These are phyloP conservation scores for Trachymyrmex cornetzi DNA, from an alignment of 1,140 invertebrate genomes.

Conservation along the genomic window DNA sequence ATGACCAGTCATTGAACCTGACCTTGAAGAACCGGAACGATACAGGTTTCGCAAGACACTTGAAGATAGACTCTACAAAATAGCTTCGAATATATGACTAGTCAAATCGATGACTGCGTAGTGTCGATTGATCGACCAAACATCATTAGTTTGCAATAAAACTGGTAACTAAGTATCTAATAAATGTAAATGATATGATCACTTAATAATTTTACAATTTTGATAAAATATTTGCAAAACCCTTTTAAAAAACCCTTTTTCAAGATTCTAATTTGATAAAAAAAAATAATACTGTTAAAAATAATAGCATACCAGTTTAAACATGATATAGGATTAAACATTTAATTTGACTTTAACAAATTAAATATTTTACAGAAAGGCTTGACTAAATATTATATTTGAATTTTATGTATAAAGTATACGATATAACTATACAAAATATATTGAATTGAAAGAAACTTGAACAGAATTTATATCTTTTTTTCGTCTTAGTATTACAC, in stretches of 20 bases:
- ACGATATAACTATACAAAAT: not conserved
- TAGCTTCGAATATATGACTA: not conserved
- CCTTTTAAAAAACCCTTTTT: not conserved
- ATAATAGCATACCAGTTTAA: not conserved
- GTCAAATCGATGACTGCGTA: not conserved
- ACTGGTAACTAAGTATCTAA: not conserved
- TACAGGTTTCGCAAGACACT: slow-evolving; percentile 47
- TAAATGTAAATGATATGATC: not conserved
- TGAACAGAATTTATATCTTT: not conserved
- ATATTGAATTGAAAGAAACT: not conserved
- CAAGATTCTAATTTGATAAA: not conserved
- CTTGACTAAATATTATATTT: not conserved
- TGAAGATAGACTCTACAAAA: not conserved
- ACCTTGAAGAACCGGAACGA: slow-evolving; percentile 67
- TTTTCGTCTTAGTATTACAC: not conserved
- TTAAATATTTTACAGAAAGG: not conserved
- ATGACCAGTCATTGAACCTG: slow-evolving; percentile 68
- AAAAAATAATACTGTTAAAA: not conserved
- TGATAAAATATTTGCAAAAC: not conserved
- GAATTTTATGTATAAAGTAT: not conserved
- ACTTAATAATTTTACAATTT: not conserved
- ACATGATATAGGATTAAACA: not conserved
- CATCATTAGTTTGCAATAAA: not conserved
- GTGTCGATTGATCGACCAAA: not conserved
- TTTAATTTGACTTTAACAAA: not conserved